phyloP scores from a whole-genome alignment of 2,113 vertebrate species.

The Physeter macrocephalus region DNA sequence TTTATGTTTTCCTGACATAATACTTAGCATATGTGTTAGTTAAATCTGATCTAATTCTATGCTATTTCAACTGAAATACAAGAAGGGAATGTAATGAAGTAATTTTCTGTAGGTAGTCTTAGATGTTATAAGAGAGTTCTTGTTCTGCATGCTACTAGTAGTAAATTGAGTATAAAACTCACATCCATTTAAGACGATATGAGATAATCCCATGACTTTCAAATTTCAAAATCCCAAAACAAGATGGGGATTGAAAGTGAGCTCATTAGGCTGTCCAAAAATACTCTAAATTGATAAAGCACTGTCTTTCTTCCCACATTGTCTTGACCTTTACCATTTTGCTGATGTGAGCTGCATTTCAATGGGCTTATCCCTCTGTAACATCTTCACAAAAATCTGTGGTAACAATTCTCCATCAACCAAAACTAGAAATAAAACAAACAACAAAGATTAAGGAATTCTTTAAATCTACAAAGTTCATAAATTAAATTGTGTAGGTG shows the following conservation, averaged over 20 bases:
- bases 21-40: background rate
- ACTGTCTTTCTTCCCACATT: background rate
- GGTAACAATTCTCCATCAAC: conserved; percentile 95
- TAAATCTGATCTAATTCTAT: conserved; percentile 12
- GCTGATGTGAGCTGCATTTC: conserved; percentile 99
- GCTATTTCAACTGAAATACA: conserved; percentile 25
- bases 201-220: background rate
- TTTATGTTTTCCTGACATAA: background rate
- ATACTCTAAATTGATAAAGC: background rate
- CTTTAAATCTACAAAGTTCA: conserved; percentile 41
- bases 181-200: background rate
- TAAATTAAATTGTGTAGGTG: conserved; percentile 15
- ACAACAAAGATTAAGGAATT: conserved; percentile 49
- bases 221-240: conserved; percentile 23
- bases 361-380: conserved; percentile 98
- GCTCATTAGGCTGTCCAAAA: background rate
- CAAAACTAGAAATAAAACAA: conserved; percentile 85
- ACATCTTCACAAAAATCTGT: conserved; percentile 98
- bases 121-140: background rate
- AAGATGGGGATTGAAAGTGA: background rate
- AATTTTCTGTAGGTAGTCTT: background rate
- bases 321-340: conserved; percentile 91
- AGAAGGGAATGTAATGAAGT: background rate
- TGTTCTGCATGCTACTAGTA: background rate
- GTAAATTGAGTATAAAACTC: background rate